Evolutionary conservation across 1,140 invertebrate genomes (phyloP), one percentile per base, ranked within the genome.

Genomic region (Drosophila kohkoa): DNA sequence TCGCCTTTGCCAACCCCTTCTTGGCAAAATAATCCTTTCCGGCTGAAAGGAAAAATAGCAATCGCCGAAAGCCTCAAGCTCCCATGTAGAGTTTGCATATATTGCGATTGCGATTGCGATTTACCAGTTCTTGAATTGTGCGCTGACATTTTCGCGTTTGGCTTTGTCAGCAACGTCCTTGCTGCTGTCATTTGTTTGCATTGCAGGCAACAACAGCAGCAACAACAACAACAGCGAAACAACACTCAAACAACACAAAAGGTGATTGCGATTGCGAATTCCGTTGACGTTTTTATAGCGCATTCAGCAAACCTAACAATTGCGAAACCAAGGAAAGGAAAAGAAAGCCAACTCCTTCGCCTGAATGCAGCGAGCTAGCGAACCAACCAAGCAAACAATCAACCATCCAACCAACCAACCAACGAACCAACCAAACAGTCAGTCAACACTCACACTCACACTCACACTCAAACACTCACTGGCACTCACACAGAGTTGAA

Each of bases 231-330:
- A 59, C 52, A 25, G 20, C 20, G 20, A 10, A 68, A 51, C 77
- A 72, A 87, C 82, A 82, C 82, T 87, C 82, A 82, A 87, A 75
- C 70, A 66, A 72, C 65, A 87, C 85, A 87, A 87, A 82, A 87
- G 83, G 83, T 87, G 83, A 87, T 87, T 87, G 83, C 85, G 83
- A 87, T 87, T 87, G 85, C 81, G 85, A 88, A 88, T 88, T 88
- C 85, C 81, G 85, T 88, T 89, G 85, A 88, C 83, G 85, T 89
- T 88, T 88, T 88, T 88, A 88, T 88, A 81, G 85, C 85, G 85
- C 85, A 88, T 88, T 88, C 85, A 85, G 81, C 68, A 89, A 89
- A 81, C 77, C 81, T 63, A 83, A 88, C 66, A 87, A 77, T 73
- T 70, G 65, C 58, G 46, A 62, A 63, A 72, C 63, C 75, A 57